phyloP scores from a whole-genome alignment of 1,140 invertebrate species.

The Camponotus floridanus region DNA sequence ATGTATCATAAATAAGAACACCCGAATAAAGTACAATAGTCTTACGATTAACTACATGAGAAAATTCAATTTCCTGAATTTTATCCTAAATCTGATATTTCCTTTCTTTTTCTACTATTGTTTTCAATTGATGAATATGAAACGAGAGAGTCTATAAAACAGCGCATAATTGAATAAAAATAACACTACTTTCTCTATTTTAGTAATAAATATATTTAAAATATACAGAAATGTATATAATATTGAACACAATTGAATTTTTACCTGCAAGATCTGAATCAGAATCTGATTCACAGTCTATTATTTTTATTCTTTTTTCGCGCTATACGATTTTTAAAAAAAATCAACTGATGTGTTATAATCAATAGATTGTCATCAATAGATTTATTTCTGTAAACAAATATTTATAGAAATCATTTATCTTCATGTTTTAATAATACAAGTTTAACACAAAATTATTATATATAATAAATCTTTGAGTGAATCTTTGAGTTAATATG shows the following conservation, averaged over 20 bases:
- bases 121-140: neutral
- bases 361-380: neutral
- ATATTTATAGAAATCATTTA: neutral
- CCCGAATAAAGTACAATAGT: neutral
- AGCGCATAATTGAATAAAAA: neutral
- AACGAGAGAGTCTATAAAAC: constrained; percentile 21
- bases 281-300: neutral
- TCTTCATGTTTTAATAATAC: neutral
- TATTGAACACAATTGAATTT: neutral
- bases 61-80: neutral
- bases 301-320: neutral
- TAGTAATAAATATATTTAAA: neutral
- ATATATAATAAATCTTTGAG: too few species aligned
- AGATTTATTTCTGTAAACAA: neutral
- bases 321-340: neutral
- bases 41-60: neutral
- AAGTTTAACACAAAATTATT: neutral
- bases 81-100: neutral
- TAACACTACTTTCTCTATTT: too few species aligned
- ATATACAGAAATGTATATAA: neutral
- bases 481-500: too few species aligned
- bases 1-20: neutral
- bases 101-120: constrained; percentile 32
- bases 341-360: neutral
- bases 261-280: neutral